Conservation (phyloP, 2,888 invertebrate genomes). For the Drosophila pegasa region DNA sequence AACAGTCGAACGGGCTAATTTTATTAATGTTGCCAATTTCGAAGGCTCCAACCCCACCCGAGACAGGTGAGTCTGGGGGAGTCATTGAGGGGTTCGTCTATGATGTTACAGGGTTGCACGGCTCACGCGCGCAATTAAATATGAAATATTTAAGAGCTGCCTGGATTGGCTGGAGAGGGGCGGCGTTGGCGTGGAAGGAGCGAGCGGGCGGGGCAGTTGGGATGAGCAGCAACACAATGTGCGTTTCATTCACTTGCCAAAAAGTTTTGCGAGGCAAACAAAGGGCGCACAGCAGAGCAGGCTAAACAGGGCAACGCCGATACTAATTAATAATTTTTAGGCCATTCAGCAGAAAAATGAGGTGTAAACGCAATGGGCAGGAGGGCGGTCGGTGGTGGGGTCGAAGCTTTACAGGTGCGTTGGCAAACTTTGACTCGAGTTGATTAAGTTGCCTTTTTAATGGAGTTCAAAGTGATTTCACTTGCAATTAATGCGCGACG, state of each 20-base stretch:
- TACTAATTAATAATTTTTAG: conserved; percentile 78
- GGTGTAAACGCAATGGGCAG: not conserved
- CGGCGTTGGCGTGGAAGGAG: not conserved
- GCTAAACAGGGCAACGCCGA: conserved; percentile 8
- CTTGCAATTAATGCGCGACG: conserved; percentile 64
- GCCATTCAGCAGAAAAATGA: conserved; percentile 70
- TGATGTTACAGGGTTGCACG: conserved; percentile 46
- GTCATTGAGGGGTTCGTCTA: not conserved
- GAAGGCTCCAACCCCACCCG: not conserved
- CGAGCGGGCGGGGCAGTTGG: not conserved
- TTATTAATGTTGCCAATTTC: conserved; percentile 82
- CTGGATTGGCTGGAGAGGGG: not conserved
- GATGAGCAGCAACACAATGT: not conserved
- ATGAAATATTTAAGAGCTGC: conserved; percentile 75
- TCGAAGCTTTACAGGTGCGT: conserved; percentile 9
- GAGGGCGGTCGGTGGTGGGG: not conserved
- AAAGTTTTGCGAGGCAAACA: conserved; percentile 35
- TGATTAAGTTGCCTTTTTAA: conserved; percentile 77
- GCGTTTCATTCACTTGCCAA: conserved; percentile 27
- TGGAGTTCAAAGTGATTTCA: conserved; percentile 79
- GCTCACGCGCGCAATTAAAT: conserved; percentile 81
- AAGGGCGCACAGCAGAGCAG: conserved; percentile 8
- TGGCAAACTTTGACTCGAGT: conserved; percentile 58
- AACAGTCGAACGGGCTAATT: conserved; percentile 65
- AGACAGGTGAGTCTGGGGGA: not conserved